These are phyloP conservation scores for Peribatodes rhomboidaria DNA, from an alignment of 2,888 invertebrate genomes.

Conservation along the genomic window DNA sequence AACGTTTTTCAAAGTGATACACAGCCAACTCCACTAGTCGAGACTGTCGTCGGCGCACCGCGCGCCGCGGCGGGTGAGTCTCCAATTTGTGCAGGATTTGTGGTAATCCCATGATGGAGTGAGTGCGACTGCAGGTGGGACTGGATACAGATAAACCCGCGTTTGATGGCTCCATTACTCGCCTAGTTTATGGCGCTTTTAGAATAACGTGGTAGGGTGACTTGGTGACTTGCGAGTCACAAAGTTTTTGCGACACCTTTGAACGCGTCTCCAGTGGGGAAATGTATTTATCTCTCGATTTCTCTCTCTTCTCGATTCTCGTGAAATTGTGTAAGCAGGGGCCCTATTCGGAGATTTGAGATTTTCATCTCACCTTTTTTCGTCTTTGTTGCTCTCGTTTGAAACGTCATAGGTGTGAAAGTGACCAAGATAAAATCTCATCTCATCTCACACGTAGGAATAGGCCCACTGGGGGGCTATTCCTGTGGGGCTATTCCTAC, in stretches of 20 bases:
- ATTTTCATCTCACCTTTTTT: no score
- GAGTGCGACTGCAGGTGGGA: conserved; percentile 11
- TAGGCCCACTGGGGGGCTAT: not conserved
- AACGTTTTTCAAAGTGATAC: not conserved
- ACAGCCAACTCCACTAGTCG: not conserved
- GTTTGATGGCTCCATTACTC: conserved; percentile 37
- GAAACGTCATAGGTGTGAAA: no score
- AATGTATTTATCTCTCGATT: no score
- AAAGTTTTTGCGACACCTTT: no score
- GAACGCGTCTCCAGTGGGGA: no score
- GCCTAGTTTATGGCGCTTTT: conserved; percentile 3
- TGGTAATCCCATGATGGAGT: conserved; percentile 31
- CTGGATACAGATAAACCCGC: conserved; percentile 25
- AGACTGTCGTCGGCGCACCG: not conserved
- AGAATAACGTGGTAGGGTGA: not conserved
- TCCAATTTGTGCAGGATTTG: conserved; percentile 32
- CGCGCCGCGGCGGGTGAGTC: conserved; percentile 13
- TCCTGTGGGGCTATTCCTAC: not conserved
- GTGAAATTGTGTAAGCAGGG: no score
- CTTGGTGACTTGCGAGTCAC: not conserved
- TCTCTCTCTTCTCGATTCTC: not conserved
- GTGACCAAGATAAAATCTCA: no score
- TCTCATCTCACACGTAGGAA: no score
- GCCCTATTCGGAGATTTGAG: no score
- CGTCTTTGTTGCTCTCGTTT: no score